Evolutionary conservation across 2,888 invertebrate species (phyloP).

Genomic region (Pristionchus mayeri): DNA sequence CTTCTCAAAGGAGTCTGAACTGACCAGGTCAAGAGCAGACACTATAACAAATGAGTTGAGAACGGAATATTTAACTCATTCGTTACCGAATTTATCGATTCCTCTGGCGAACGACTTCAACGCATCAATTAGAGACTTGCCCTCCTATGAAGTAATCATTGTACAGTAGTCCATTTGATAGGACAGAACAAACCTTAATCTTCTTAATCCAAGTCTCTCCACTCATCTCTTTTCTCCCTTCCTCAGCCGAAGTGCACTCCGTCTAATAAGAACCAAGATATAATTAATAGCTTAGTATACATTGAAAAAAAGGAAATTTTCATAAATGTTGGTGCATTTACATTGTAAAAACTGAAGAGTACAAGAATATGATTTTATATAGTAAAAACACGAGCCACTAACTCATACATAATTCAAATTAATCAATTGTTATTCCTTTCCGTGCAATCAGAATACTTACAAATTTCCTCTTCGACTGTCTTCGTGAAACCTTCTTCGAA

Average conservation of each 20-base stretch:
- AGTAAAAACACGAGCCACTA: no score
- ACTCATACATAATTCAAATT: no score
- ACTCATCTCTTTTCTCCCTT: neutral
- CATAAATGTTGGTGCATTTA: no score
- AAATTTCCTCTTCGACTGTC: neutral
- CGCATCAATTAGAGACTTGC: neutral
- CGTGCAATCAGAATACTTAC: slow-evolving; percentile 70
- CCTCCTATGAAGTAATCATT: neutral
- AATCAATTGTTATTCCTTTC: slow-evolving; percentile 72
- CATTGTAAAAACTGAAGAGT: no score
- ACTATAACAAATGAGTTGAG: no score
- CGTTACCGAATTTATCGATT: neutral
- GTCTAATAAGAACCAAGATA: no score
- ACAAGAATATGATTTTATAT: no score
- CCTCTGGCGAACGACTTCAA: neutral
- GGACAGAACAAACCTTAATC: neutral
- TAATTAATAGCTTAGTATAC: no score
- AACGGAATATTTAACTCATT: no score
- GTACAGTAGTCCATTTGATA: neutral
- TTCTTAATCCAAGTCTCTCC: slow-evolving; percentile 4
- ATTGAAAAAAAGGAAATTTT: no score
- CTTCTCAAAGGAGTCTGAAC: neutral
- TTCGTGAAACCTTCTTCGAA: neutral
- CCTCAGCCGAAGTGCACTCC: no score
- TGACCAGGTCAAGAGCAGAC: neutral